Evolutionary conservation across 2,888 invertebrate genomes (phyloP), one percentile per base, ranked within the genome.

Genomic region (Auanema sp.): DNA sequence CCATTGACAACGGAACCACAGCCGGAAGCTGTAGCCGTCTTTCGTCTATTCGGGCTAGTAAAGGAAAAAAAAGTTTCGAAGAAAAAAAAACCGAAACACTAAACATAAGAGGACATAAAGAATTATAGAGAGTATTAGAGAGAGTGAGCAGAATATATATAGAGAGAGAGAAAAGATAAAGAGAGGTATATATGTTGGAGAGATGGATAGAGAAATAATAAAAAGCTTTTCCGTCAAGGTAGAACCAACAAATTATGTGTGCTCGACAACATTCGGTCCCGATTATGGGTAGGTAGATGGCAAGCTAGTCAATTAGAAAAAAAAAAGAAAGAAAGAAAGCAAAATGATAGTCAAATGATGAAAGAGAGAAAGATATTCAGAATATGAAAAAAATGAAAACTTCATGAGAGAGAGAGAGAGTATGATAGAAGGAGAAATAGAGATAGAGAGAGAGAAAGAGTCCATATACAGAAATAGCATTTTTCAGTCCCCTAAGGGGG

Each of bases 71-170:
- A 16, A 55, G 55, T 25, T n/a, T 18, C 40, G n/a, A 14, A 40
- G 55, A n/a, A 55, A 55, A n/a, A 54, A 42, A 55, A 42, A 55
- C n/a, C 18, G 53, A 53, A 24, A 53, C 5, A 53, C n/a, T 23
- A 6, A 53, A 24, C n/a, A 24, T 23, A 53, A 53, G 53, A 23
- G 24, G 24, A 16, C 18, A 16, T 23, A 24, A 53, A 16, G 24
- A 24, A 2, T n/a, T 1, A 24, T 23, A 53, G n/a, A 42, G 44
- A 42, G 18, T 10, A 41, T 6, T 42, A n/a, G 42, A 56, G 24
- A 56, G 44, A 42, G 44, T 11, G 42, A 1, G 2, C 5, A 42
- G 24, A 44, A 14, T 42, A 56, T 6, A 42, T 33, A 42, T 16
- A 44, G 33, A 42, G 23, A 44, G 1, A 56, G 42, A 42, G 18